Percentiles rank a stretch among this genome's conserved stretches.
phyloP scores from a whole-genome alignment of 2,888 invertebrate species.

The Oscheius sp. region DNA sequence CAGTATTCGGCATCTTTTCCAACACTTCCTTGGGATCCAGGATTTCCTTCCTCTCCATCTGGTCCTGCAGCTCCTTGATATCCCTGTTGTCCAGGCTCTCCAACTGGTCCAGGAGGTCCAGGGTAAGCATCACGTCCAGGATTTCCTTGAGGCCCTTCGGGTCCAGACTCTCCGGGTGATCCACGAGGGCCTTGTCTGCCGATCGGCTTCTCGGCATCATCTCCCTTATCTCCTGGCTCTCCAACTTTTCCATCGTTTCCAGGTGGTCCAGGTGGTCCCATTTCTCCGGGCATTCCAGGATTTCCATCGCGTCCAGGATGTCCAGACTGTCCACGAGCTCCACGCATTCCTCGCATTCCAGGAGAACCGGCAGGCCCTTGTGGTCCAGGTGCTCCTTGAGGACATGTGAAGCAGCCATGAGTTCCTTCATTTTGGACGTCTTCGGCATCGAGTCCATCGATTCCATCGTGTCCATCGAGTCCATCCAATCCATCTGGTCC shows the following conservation, averaged over 20 bases:
- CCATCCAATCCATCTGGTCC: constrained; percentile 56
- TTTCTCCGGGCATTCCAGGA: constrained; percentile 57
- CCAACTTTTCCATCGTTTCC: constrained; percentile 60
- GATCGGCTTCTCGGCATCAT: constrained; percentile 64
- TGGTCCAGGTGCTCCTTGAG: constrained; percentile 55
- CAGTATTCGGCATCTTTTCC: constrained; percentile 61
- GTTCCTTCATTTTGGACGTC: constrained; percentile 61
- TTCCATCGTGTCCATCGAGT: constrained; percentile 56
- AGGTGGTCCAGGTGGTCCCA: constrained; percentile 56
- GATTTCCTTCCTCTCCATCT: constrained; percentile 54
- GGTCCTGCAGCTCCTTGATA: constrained; percentile 56
- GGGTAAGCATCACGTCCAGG: constrained; percentile 52
- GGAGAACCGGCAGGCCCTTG: constrained; percentile 56
- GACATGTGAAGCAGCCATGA: constrained; percentile 63
- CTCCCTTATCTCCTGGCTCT: constrained; percentile 59
- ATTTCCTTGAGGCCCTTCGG: constrained; percentile 48
- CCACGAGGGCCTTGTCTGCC: constrained; percentile 61
- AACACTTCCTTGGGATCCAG: constrained; percentile 43
- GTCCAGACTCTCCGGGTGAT: constrained; percentile 57
- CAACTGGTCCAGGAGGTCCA: constrained; percentile 50
- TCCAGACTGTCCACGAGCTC: constrained; percentile 58
- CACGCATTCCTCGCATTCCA: constrained; percentile 64
- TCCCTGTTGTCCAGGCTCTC: constrained; percentile 60
- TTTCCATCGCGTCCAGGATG: constrained; percentile 60
- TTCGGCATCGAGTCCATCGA: constrained; percentile 61